Evolutionary conservation across 2,888 invertebrate genomes (phyloP).

Genomic region (Anthrax anthrax): DNA sequence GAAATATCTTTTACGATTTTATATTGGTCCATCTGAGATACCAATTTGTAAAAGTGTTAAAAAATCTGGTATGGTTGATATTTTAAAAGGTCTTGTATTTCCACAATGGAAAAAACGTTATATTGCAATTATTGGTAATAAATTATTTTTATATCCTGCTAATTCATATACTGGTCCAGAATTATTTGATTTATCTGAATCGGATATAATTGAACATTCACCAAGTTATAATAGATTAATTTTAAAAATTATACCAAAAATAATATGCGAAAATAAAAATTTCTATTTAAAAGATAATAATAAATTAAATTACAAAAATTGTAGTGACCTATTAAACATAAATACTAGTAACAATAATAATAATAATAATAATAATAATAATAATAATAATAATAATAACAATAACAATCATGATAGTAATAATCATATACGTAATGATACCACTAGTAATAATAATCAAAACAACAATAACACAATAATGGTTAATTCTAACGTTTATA

Average conservation of each 20-base stretch:
- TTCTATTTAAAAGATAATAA: conserved; percentile 13
- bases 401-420: too few species aligned
- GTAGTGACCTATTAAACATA: background rate
- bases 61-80: conserved; percentile 36
- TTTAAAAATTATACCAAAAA: conserved; percentile 32
- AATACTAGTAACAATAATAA: conserved; percentile 1
- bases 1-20: conserved; percentile 45
- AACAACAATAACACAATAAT: too few species aligned
- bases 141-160: conserved; percentile 43
- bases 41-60: conserved; percentile 35
- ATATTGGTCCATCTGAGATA: conserved; percentile 43
- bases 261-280: conserved; percentile 10
- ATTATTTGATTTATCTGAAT: conserved; percentile 17
- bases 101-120: conserved; percentile 52
- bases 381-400: conserved; percentile 36
- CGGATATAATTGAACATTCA: conserved; percentile 16
- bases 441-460: too few species aligned
- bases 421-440: too few species aligned
- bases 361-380: conserved; percentile 29
- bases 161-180: conserved; percentile 16
- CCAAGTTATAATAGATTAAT: conserved; percentile 29
- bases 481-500: conserved; percentile 22
- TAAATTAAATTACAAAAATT: conserved; percentile 12
- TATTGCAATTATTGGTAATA: conserved; percentile 44
- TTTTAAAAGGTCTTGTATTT: conserved; percentile 52